A percentile compares a stretch with the other conserved stretches of the same genome.
phyloP scores from a whole-genome alignment of 2,113 vertebrate species.

The Otus sunia region DNA sequence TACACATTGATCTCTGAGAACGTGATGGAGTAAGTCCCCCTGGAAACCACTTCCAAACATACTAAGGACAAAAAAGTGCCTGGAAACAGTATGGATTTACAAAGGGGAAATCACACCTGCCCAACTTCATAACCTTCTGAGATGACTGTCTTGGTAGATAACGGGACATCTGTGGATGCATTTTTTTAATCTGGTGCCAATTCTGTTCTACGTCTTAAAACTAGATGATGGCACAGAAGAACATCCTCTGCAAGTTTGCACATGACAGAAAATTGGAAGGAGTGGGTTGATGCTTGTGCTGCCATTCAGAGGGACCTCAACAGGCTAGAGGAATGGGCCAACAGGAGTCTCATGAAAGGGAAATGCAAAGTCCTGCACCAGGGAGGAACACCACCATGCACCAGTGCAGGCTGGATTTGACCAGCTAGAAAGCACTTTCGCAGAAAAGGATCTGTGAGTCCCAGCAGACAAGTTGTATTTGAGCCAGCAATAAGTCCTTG shows the following conservation, averaged over 20 bases:
- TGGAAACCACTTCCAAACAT: neutral
- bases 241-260: neutral
- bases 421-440: neutral
- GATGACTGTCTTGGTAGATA: neutral
- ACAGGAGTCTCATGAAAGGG: neutral
- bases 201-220: neutral
- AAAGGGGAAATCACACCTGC: neutral
- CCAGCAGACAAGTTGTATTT: neutral
- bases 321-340: neutral
- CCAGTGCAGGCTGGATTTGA: neutral
- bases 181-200: neutral
- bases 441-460: neutral
- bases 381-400: rapidly evolving
- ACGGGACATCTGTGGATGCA: neutral
- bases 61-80: neutral
- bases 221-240: neutral
- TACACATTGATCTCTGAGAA: neutral
- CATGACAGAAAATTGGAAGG: neutral
- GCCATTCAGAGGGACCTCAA: neutral
- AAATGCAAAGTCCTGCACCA: neutral
- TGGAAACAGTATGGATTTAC: neutral
- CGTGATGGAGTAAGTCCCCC: neutral
- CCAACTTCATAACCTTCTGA: neutral
- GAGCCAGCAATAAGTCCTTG: neutral
- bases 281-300: neutral